phyloP scores from a whole-genome alignment of 2,113 vertebrate species.

The Burhinus bistriatus region DNA sequence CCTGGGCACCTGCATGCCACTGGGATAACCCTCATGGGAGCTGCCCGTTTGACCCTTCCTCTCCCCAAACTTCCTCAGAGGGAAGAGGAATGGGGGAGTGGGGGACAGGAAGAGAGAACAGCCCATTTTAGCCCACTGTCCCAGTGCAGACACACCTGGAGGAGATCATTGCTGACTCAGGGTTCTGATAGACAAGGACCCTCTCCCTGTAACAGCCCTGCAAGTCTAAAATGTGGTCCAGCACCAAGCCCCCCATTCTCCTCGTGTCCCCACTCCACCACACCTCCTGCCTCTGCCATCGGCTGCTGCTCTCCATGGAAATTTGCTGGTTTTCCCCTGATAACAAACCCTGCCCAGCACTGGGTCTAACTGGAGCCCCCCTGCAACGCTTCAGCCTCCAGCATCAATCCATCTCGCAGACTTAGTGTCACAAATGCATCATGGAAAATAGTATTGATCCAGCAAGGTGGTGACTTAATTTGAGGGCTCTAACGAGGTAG shows the following conservation, averaged over 20 bases:
- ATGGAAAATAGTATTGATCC: conserved; percentile 56
- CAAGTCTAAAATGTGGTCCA: not conserved
- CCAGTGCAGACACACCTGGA: not conserved
- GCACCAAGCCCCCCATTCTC: not conserved
- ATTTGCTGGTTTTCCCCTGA: not conserved
- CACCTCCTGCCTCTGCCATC: not conserved
- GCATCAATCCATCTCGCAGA: conserved; percentile 10
- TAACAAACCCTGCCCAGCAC: not conserved
- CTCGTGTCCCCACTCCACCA: fast-evolving
- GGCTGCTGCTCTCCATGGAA: not conserved
- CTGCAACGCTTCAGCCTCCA: not conserved
- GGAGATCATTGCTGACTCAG: not conserved
- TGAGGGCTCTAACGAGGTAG: conserved; percentile 37
- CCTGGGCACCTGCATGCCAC: not conserved
- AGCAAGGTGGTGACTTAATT: conserved; percentile 54
- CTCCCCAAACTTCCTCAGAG: not conserved
- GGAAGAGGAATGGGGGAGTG: not conserved
- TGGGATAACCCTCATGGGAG: not conserved
- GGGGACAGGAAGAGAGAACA: not conserved
- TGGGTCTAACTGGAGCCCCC: not conserved
- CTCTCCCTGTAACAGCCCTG: not conserved
- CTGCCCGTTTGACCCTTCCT: not conserved
- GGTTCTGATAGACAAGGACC: not conserved
- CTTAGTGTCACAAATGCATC: conserved; percentile 24
- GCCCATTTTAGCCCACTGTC: not conserved